phyloP scores from a whole-genome alignment of 2,797 vertebrate species.

The Tamandua tetradactyla region DNA sequence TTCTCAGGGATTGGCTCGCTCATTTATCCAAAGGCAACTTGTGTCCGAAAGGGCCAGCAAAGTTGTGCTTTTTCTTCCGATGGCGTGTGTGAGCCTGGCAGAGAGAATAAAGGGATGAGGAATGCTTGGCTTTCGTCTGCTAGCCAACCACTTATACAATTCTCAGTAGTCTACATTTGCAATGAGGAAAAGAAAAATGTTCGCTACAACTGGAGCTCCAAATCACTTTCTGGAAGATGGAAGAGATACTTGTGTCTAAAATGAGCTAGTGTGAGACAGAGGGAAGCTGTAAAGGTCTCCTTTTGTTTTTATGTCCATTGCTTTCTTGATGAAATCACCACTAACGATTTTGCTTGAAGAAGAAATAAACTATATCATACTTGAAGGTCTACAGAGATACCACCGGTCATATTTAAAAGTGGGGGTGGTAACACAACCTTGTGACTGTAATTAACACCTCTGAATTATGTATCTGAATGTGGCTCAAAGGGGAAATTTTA shows the following conservation, averaged over 20 bases:
- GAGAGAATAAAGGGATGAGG: slow-evolving; percentile 3
- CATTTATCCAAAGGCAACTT: slow-evolving; percentile 34
- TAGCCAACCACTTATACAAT: not conserved
- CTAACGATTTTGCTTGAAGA: slow-evolving; percentile 31
- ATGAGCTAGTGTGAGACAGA: not conserved
- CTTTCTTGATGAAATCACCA: not conserved
- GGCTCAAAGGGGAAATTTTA: too few relatives aligned
- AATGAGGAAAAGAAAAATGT: not conserved
- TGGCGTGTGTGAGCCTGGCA: not conserved
- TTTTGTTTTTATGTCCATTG: slow-evolving; percentile 16
- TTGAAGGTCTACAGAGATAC: not conserved
- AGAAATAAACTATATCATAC: not conserved
- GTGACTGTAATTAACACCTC: too few relatives aligned
- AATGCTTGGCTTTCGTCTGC: not conserved
- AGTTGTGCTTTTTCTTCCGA: slow-evolving; percentile 4
- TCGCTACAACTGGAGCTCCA: not conserved
- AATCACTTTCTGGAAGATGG: not conserved
- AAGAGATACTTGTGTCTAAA: not conserved
- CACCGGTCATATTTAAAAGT: not conserved
- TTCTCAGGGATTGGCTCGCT: slow-evolving; percentile 19
- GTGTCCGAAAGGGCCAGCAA: slow-evolving; percentile 25
- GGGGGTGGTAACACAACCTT: too few relatives aligned
- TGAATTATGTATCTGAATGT: too few relatives aligned
- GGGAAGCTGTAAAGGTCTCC: not conserved
- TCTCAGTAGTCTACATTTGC: slow-evolving; percentile 13